Evolutionary conservation across 2,888 invertebrate species (phyloP).

Genomic region (Allygus modestus): DNA sequence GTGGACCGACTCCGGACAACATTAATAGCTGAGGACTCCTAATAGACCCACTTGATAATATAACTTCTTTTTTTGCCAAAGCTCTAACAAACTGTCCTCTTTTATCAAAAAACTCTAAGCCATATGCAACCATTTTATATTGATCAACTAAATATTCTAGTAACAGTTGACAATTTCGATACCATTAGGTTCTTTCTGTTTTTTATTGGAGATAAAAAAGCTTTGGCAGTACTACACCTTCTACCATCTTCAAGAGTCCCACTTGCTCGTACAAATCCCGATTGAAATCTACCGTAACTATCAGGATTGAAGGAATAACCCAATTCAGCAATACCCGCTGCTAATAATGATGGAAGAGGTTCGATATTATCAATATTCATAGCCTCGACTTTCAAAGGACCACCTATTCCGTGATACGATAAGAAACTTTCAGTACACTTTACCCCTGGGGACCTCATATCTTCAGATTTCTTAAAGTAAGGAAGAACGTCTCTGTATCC

Average conservation of each 20-base stretch:
- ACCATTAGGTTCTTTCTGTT: conserved; percentile 25
- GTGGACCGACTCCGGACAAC: conserved; percentile 85
- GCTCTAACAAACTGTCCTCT: conserved; percentile 71
- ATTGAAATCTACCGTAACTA: conserved; percentile 65
- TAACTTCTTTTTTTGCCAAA: conserved; percentile 81
- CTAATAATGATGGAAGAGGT: neutral
- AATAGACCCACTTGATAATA: conserved; percentile 86
- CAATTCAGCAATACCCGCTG: neutral
- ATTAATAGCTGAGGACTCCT: conserved; percentile 90
- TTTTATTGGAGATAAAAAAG: conserved; percentile 28
- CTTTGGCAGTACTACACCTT: conserved; percentile 48
- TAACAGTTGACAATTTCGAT: conserved; percentile 79
- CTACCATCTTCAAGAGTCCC: conserved; percentile 41
- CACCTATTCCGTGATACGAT: conserved; percentile 81
- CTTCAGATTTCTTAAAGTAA: conserved; percentile 69
- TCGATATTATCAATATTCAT: conserved; percentile 80
- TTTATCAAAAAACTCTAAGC: conserved; percentile 21
- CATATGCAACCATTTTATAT: neutral
- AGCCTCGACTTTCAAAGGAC: conserved; percentile 81
- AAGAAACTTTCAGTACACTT: conserved; percentile 62
- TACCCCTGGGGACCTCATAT: conserved; percentile 67
- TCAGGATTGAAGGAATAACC: conserved; percentile 72
- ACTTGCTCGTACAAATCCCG: conserved; percentile 18
- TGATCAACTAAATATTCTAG: conserved; percentile 58
- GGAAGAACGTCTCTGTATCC: conserved; percentile 70